Evolutionary conservation across 2,113 vertebrate genomes (phyloP).

Genomic region (Coregonus clupeaformis): DNA sequence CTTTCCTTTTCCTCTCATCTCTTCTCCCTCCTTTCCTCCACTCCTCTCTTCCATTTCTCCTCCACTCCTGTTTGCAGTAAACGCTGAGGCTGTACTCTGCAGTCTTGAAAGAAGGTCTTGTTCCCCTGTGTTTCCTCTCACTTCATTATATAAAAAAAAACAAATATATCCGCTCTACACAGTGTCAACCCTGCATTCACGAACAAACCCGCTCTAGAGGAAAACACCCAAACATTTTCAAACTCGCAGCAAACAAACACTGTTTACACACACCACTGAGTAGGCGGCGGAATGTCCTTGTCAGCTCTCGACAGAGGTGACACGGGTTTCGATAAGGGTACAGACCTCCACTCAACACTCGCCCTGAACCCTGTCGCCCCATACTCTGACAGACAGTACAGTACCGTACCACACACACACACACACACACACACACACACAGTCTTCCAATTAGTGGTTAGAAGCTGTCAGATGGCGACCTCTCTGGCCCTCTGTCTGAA

Average conservation of each 20-base stretch:
- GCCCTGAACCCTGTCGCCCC: conserved; percentile 36
- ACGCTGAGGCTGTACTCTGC: too few relatives aligned
- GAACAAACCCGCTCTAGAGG: conserved; percentile 15
- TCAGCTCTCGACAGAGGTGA: conserved; percentile 26
- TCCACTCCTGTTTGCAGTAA: background rate
- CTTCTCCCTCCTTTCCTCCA: conserved; percentile 7
- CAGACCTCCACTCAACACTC: conserved; percentile 31
- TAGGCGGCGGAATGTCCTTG: background rate
- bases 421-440: background rate
- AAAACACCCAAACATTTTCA: conserved; percentile 3
- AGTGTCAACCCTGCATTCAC: background rate
- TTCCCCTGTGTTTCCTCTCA: conserved; percentile 9
- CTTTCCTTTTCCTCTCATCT: too few relatives aligned
- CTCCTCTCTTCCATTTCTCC: background rate
- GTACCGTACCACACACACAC: background rate
- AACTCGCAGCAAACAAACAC: background rate
- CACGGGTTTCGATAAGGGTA: conserved; percentile 15
- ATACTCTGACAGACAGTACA: conserved; percentile 3
- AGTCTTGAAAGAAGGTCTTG: too few relatives aligned
- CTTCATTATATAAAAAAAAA: conserved; percentile 8
- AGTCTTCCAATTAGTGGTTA: conserved; percentile 65
- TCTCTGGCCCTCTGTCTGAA: conserved; percentile 52
- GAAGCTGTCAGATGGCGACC: conserved; percentile 68
- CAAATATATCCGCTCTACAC: background rate
- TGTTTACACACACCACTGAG: background rate